Evolutionary conservation across 1,140 invertebrate species (phyloP).

Genomic region (Proctacanthus coquilletti): DNA sequence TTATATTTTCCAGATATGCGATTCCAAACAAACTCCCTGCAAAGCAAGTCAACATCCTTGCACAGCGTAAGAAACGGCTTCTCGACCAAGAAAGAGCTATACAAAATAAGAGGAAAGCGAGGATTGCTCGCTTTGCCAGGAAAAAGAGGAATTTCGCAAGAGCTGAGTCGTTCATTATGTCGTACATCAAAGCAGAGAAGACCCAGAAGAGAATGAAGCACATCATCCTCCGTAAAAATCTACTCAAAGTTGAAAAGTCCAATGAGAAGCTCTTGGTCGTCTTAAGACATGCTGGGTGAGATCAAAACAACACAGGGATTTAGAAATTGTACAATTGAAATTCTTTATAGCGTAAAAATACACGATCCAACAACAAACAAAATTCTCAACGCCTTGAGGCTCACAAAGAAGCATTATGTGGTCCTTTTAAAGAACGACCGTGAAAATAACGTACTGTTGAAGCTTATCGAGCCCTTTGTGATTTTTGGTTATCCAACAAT

Average conservation of each 20-base stretch:
- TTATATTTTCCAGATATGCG: constrained; percentile 17
- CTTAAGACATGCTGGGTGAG: constrained; percentile 20
- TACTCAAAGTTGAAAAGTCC: constrained; percentile 13
- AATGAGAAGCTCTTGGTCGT: constrained; percentile 23
- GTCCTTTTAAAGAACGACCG: constrained; percentile 24
- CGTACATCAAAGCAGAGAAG: constrained; percentile 23
- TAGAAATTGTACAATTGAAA: not conserved
- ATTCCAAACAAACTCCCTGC: constrained; percentile 29
- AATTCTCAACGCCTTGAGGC: constrained; percentile 16
- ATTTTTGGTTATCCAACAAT: constrained; percentile 23
- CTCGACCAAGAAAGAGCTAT: constrained; percentile 20
- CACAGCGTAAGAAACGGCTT: constrained; percentile 25
- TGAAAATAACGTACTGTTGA: constrained; percentile 22
- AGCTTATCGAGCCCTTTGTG: constrained; percentile 27
- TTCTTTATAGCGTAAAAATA: constrained; percentile 17
- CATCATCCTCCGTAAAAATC: constrained; percentile 13
- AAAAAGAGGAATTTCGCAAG: constrained; percentile 23
- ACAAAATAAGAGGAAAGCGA: constrained; percentile 17
- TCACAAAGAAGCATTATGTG: constrained; percentile 18
- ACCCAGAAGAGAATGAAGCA: constrained; percentile 23
- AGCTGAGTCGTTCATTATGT: constrained; percentile 27
- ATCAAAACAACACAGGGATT: not conserved
- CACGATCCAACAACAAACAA: constrained; percentile 22
- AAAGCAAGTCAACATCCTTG: constrained; percentile 25
- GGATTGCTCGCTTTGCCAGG: constrained; percentile 12